Evolutionary conservation across 2,888 invertebrate species (phyloP), one percentile per base, ranked within the genome.

Genomic region (Cataglyphis albicans): DNA sequence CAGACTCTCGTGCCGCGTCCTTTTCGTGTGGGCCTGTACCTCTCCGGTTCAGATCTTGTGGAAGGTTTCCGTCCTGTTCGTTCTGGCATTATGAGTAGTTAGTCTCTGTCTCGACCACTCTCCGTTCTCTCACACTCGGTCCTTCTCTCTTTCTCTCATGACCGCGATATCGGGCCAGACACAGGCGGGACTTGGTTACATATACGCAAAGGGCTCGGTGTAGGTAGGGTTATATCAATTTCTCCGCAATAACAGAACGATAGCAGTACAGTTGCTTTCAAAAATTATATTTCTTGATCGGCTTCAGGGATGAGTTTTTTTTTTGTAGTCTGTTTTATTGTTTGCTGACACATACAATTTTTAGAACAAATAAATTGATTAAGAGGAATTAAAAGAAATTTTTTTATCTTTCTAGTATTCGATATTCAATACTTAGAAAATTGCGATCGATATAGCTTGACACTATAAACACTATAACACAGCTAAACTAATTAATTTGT

Each of bases 151-250:
- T 21, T 5, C 80, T 84, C 64, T 32, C 38, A 12, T 21, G 29
- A 59, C 64, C 32, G 80, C 64, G 78, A 80, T 82, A 82, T 83
- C 84, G 75, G 67, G 38, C 63, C 86, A 68, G 84, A 78, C 82
- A 84, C 81, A 55, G 84, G 82, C 81, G 89, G 55, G 83, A 76
- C 81, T 64, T 32, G 41, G 44, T 70, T 44, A 80, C 63, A 83
- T 59, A 68, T 76, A 38, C 21, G 82, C 76, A 35, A 61, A 68
- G 74, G 61, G 64, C 72, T 55, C 32, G 57, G 88, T 87, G 83
- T 83, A 82, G 70, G 86, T 84, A 29, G 85, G 85, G 89, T 91
- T 91, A 87, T 90, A 90, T 89, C 88, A 91, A 90, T 90, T 90
- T 91, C 88, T 89, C 85, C 61, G 83, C 88, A 89, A 91, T 88